Base-by-base conservation (phyloP, 2,113 vertebrate species). In the Arvicanthis niloticus region DNA sequence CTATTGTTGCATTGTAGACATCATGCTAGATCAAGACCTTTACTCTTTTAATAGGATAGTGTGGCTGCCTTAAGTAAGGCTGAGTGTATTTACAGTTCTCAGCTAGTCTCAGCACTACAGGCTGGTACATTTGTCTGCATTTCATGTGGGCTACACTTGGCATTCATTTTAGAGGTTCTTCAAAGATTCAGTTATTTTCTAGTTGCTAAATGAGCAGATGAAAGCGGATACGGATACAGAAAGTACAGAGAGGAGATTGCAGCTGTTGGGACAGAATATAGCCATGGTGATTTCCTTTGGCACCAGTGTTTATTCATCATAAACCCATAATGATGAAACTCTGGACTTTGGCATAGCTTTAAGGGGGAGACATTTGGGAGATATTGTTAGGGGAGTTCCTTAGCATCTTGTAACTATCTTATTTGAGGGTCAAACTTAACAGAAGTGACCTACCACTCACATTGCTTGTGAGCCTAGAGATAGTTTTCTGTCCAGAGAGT, bases 41-140 rank as follows among this genome's bases (percentile, higher is more conserved):
- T 3, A 5, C 7, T 45, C 89, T 26, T 86, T 85, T 19, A 16
- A 2, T 12, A 12, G 24, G 21, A 8, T 60, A 17, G n/a, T 29
- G 15, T 13, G 2, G 40, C 19, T 0, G 1, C 17, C 9, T 2
- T 8, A 29, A 29, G 7, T 3, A 31, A 67, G 21, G 53, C 13
- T 51, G 40, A 2, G 40, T 75, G 72, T 42, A 53, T 4, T 40
- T 1, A 19, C 68, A 81, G 34, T 24, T 21, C 29, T 17, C 10
- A n/a, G 40, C 48, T 40, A 11, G n/a, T 60, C 4, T 56, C 29
- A 37, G 53, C 0, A 6, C 42, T 0, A 8, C 12, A 0, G 0
- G 5, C 45, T 68, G 70, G 7, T n/a, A 9, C 37, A 17, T 73
- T 60, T 73, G 34, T 91, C 75, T 62, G 37, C 31, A 42, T 19